Evolutionary conservation across 2,113 vertebrate genomes (phyloP).

Genomic region (Cettia cetti): DNA sequence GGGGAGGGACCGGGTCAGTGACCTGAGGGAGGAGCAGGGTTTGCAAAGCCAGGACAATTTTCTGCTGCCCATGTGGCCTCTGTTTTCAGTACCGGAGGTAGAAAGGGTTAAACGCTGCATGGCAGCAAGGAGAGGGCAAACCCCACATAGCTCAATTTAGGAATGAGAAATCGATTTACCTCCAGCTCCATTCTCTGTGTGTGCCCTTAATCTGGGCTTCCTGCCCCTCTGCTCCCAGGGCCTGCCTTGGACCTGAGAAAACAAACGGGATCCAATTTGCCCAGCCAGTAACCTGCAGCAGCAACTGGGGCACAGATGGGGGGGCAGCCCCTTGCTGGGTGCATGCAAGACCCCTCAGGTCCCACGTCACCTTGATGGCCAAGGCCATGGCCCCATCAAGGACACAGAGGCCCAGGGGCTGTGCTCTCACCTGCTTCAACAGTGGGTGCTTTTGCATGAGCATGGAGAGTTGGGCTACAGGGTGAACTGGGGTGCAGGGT

Average conservation of each 20-base stretch:
- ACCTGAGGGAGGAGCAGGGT: not conserved
- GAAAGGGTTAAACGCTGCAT: not conserved
- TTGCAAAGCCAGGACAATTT: not conserved
- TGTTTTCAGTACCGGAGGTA: not conserved
- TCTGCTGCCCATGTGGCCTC: not conserved
- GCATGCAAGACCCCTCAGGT: fast-evolving
- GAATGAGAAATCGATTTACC: not conserved
- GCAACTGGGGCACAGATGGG: not conserved
- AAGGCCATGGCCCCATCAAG: not conserved
- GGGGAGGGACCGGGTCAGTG: not conserved
- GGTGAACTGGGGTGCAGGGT: not conserved
- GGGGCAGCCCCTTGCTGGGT: not conserved
- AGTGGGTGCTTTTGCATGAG: not conserved
- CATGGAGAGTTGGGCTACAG: not conserved
- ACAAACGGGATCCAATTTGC: not conserved
- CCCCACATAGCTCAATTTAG: not conserved
- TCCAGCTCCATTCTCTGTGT: not conserved
- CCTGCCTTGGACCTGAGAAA: fast-evolving
- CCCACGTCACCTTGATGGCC: not conserved
- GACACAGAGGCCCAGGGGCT: not conserved
- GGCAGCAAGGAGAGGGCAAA: not conserved
- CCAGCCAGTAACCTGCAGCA: not conserved
- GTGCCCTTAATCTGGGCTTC: not conserved
- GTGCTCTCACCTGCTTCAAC: not conserved
- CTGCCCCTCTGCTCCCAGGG: not conserved